Evolutionary conservation across 2,113 vertebrate genomes (phyloP).

Genomic region (Chaetura pelagica): DNA sequence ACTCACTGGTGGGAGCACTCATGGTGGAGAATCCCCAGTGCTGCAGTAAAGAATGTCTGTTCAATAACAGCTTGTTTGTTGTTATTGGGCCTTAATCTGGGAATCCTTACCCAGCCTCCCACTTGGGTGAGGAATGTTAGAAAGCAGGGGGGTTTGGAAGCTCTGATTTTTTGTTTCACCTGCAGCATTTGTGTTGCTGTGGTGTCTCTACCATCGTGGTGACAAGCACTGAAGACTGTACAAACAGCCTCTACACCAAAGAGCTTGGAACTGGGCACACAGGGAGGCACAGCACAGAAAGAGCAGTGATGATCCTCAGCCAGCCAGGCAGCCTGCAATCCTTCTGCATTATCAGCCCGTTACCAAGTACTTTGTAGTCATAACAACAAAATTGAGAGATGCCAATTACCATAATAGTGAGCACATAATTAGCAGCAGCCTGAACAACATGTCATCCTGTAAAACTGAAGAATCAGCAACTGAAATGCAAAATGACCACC

Average conservation of each 20-base stretch:
- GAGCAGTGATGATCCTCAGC: not conserved
- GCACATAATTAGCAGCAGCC: constrained; percentile 42
- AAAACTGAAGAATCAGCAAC: constrained; percentile 28
- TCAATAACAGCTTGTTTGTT: no score
- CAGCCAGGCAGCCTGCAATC: not conserved
- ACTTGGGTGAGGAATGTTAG: no score
- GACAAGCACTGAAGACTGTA: not conserved
- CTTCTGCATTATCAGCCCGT: not conserved
- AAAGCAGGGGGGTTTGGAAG: no score
- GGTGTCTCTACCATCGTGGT: accelerated
- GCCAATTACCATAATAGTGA: constrained; percentile 3
- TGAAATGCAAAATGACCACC: constrained; percentile 2
- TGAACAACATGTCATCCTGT: not conserved
- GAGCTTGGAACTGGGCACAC: not conserved
- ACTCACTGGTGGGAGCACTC: no score
- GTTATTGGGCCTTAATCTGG: no score
- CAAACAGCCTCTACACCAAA: not conserved
- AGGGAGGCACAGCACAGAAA: not conserved
- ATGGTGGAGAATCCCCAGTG: no score
- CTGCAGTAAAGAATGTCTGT: no score
- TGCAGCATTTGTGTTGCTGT: no score
- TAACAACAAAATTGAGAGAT: constrained; percentile 39
- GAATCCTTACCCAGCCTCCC: no score
- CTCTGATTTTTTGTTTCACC: no score
- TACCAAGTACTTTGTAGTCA: not conserved